These are phyloP conservation scores for Tragelaphus oryx DNA, from an alignment of 2,797 vertebrate species.

Conservation along the genomic window DNA sequence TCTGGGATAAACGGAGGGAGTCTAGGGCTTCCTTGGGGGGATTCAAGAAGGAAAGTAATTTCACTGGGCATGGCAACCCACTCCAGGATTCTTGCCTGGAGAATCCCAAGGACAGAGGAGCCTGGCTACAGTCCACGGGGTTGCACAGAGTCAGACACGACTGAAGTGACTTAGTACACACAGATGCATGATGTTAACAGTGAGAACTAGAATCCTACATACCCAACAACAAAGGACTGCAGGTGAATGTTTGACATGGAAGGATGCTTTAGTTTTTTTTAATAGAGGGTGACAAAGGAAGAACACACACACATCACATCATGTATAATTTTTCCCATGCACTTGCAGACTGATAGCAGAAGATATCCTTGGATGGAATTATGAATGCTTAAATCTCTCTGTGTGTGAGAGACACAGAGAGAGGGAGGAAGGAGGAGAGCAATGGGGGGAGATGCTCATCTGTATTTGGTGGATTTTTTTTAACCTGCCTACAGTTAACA, in stretches of 20 bases:
- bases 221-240: background rate
- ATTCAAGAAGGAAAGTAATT: background rate
- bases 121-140: too few species aligned
- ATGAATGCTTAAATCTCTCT: too few species aligned
- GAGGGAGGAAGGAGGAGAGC: background rate
- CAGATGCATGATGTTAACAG: background rate
- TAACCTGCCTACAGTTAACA: background rate
- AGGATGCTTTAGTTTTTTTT: background rate
- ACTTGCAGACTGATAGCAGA: fast-evolving
- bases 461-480: background rate
- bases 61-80: background rate
- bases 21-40: background rate
- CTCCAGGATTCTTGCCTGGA: too few species aligned
- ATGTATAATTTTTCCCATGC: background rate
- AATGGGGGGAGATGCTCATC: fast-evolving
- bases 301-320: background rate
- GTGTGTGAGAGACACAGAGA: background rate
- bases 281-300: background rate
- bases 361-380: background rate
- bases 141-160: too few species aligned
- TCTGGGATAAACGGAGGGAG: background rate
- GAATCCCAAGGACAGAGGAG: too few species aligned
- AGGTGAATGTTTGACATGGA: fast-evolving
- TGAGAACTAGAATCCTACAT: too few species aligned
- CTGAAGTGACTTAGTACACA: background rate